Evolutionary conservation across 2,888 invertebrate genomes (phyloP).

Genomic region (Pogonocherus hispidulus): DNA sequence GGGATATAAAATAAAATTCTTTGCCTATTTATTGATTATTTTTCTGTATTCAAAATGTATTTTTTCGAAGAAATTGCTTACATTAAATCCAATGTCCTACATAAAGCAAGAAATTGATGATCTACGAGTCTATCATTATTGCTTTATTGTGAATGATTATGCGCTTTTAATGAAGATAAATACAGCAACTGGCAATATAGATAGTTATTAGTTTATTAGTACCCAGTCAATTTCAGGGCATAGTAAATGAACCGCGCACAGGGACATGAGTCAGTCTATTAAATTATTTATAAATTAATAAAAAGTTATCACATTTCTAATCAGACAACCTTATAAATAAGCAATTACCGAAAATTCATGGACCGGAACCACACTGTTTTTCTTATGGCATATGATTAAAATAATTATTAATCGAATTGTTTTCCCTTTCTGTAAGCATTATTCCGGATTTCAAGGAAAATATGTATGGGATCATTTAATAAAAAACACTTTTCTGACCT

Average conservation of each 20-base stretch:
- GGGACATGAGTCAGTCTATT: not conserved
- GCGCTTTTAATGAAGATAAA: no score
- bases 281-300: not conserved
- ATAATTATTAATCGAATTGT: not conserved
- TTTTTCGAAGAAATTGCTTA: no score
- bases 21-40: no score
- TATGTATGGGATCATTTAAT: not conserved
- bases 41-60: no score
- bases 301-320: not conserved
- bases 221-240: not conserved
- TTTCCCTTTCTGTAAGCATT: no score
- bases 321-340: not conserved
- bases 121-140: no score
- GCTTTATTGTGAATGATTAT: not conserved
- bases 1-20: no score
- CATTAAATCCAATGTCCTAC: no score
- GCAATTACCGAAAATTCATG: not conserved
- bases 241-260: not conserved
- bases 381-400: not conserved
- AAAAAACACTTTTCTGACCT: no score
- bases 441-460: not conserved
- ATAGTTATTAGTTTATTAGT: no score
- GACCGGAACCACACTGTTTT: not conserved
- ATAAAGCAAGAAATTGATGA: no score
- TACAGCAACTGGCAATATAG: no score